Base-by-base conservation (phyloP, 1,140 invertebrate genomes). In the Drosophila equinoxialis region DNA sequence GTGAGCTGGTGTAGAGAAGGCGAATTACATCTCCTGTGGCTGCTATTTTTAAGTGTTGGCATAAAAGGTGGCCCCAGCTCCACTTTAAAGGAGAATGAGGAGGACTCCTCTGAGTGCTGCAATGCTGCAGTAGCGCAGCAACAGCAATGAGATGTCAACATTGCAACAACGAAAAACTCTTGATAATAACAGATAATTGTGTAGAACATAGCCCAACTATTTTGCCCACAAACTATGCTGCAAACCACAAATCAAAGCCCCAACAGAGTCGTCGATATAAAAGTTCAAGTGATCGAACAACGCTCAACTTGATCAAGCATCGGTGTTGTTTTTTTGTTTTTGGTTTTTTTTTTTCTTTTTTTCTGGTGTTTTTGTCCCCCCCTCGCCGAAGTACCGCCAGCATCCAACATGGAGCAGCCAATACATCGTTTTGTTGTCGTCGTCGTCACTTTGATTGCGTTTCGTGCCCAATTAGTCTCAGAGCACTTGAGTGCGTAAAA, bases 381-480 rank as follows among this genome's bases (percentile, higher is more conserved):
- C 23, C 45, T 42, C 26, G 14, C 45, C 7, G 14, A 51, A 51
- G 45, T 51, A 51, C 17, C 45, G 45, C 45, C 45, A 51, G 20
- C 45, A 51, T 51, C 17, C 45, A 51, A 11, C 37, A 51, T 51
- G 45, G 45, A 64, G 30, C 39, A 39, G 48, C 59, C 70, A 77
- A 79, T 78, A 68, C 75, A 67, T 72, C 68, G 82, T 82, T 76
- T 51, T 51, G 45, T 51, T 51, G 45, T 51, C 45, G 73, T 80
- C 84, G 84, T 87, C 84, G 84, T 89, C 84, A 89, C 85, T 89
- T 89, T 89, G 84, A 89, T 89, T 89, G 84, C 84, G 84, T 89
- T 90, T 90, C 87, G 83, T 87, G 87, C 86, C 86, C 86, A 90
- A 90, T 90, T 90, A 90, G 86, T 90, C 86, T 90, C 87, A 90